Conservation (phyloP, 2,888 invertebrate species). For the Boloria selene region DNA sequence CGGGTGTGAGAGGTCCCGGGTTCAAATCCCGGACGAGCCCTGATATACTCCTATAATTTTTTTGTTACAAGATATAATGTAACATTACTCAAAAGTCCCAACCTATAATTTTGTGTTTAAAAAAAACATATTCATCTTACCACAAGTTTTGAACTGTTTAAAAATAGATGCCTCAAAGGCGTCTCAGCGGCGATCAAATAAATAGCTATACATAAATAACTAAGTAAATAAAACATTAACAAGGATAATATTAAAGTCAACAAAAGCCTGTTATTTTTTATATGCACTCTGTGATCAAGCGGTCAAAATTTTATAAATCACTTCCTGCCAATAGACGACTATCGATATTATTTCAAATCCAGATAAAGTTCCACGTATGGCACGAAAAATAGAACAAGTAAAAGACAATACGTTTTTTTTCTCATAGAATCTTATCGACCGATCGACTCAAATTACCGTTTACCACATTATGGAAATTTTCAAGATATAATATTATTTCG, state of each 20-base stretch:
- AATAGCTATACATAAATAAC: constrained; percentile 22
- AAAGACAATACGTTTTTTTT: constrained; percentile 29
- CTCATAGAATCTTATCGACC: constrained; percentile 38
- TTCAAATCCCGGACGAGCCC: constrained; percentile 84
- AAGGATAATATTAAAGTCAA: constrained; percentile 44
- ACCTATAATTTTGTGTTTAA: constrained; percentile 10
- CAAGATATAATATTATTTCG: constrained; percentile 36
- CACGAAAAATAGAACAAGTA: constrained; percentile 38
- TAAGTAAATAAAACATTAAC: constrained; percentile 42
- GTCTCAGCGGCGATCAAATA: constrained; percentile 17
- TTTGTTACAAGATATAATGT: background rate
- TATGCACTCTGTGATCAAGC: constrained; percentile 58
- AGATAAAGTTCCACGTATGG: constrained; percentile 42
- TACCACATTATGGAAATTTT: constrained; percentile 40
- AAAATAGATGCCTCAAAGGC: background rate
- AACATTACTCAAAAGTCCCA: background rate
- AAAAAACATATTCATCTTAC: background rate
- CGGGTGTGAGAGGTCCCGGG: constrained; percentile 83
- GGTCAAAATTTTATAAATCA: constrained; percentile 65
- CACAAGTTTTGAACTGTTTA: background rate
- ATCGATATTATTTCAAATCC: constrained; percentile 56
- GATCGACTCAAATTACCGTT: constrained; percentile 40
- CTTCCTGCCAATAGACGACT: constrained; percentile 59
- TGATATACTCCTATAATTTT: background rate
- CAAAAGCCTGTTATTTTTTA: constrained; percentile 60